Evolutionary conservation across 2,888 invertebrate species (phyloP).

Genomic region (Eupithecia subumbrata): DNA sequence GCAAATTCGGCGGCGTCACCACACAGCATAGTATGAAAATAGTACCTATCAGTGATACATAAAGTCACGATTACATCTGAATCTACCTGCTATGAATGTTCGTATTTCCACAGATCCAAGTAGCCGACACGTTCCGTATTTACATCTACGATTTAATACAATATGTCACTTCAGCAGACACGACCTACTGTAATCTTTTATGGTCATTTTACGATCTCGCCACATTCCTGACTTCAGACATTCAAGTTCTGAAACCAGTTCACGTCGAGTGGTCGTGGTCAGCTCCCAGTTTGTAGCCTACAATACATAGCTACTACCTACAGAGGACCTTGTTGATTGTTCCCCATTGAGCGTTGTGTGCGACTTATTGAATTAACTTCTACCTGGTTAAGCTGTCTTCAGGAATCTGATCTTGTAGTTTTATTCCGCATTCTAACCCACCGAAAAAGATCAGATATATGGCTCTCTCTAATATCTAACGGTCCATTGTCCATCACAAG

Average conservation of each 20-base stretch:
- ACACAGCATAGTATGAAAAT: too few relatives aligned
- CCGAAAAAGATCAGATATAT: not conserved
- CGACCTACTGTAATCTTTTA: not conserved
- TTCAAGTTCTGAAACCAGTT: not conserved
- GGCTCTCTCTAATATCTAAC: not conserved
- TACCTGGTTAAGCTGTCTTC: not conserved
- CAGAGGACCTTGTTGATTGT: not conserved
- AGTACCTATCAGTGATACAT: too few relatives aligned
- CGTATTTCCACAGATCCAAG: too few relatives aligned
- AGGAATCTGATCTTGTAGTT: not conserved
- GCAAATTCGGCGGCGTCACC: too few relatives aligned
- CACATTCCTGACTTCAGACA: not conserved
- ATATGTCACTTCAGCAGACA: not conserved
- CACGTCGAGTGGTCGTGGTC: not conserved
- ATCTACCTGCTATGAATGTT: too few relatives aligned
- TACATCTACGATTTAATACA: not conserved
- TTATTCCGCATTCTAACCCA: not conserved
- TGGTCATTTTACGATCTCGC: not conserved
- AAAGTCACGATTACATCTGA: not conserved
- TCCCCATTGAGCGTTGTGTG: not conserved
- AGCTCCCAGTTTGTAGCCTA: not conserved
- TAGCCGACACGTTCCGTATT: too few relatives aligned
- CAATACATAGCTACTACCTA: not conserved
- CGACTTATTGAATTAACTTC: not conserved
- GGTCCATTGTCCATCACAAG: not conserved